Evolutionary conservation across 2,113 vertebrate species (phyloP).

Genomic region (Anoura caudifer): DNA sequence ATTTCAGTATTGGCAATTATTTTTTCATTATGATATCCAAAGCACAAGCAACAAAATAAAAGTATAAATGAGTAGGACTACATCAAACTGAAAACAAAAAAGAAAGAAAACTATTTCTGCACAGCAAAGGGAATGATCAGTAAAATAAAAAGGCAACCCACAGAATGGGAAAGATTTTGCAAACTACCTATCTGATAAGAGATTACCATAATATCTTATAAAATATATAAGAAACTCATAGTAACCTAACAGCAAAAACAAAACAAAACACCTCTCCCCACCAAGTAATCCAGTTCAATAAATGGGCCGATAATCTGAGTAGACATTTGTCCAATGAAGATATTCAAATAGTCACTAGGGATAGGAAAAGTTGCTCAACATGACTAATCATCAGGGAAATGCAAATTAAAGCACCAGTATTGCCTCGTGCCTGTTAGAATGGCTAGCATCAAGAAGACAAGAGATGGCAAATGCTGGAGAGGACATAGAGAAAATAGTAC

Average conservation of each 20-base stretch:
- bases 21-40: background rate
- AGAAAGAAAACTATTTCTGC: background rate
- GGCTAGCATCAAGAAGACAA: background rate
- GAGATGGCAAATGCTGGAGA: background rate
- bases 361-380: background rate
- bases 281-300: background rate
- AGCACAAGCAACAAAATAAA: background rate
- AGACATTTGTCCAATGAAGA: background rate
- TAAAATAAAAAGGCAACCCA: background rate
- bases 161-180: background rate
- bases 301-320: background rate
- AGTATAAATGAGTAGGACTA: background rate
- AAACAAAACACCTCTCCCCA: background rate
- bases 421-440: background rate
- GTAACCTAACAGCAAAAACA: background rate
- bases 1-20: background rate
- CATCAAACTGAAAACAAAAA: background rate
- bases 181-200: background rate
- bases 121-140: background rate
- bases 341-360: background rate
- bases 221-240: background rate
- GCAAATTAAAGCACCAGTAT: background rate
- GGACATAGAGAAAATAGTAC: background rate
- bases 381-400: background rate
- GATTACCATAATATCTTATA: background rate